phyloP scores from a whole-genome alignment of 2,797 vertebrate genomes.

The Zenarchopterus dispar region DNA sequence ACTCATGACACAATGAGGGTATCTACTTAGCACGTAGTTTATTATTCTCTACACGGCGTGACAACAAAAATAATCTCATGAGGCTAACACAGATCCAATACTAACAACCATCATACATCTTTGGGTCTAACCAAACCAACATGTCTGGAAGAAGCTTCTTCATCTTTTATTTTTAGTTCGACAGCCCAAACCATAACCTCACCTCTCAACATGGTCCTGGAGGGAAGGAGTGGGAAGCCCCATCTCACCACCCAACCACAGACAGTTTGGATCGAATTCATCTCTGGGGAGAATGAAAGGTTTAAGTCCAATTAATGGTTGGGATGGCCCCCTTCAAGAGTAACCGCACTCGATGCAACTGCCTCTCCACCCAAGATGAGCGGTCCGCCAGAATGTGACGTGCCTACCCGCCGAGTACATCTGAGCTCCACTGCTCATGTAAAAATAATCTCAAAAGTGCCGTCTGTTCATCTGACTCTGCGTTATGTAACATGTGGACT shows the following conservation, averaged over 20 bases:
- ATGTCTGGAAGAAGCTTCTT: conserved; percentile 60
- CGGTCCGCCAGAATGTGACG: conserved; percentile 27
- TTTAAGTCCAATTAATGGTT: conserved; percentile 65
- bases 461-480: neutral
- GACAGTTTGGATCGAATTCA: conserved; percentile 59
- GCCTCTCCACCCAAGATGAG: conserved; percentile 56
- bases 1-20: too few relatives aligned
- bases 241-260: conserved; percentile 50
- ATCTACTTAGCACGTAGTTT: too few relatives aligned
- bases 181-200: conserved; percentile 46
- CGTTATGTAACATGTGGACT: conserved; percentile 43
- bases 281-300: conserved; percentile 59
- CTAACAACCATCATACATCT: conserved; percentile 17
- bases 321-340: conserved; percentile 50
- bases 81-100: conserved; percentile 18
- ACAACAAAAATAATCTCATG: conserved; percentile 5
- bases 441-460: neutral
- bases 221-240: conserved; percentile 4
- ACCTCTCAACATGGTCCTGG: conserved; percentile 39
- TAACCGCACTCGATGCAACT: conserved; percentile 34
- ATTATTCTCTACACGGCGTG: too few relatives aligned
- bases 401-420: conserved; percentile 41
- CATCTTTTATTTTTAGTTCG: conserved; percentile 70
- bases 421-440: conserved; percentile 13
- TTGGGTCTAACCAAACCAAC: conserved; percentile 55